A percentile compares a stretch with the other conserved stretches of the same genome.
These are phyloP conservation scores for Thaleichthys pacificus DNA, from an alignment of 2,797 vertebrate genomes.

Conservation along the genomic window DNA sequence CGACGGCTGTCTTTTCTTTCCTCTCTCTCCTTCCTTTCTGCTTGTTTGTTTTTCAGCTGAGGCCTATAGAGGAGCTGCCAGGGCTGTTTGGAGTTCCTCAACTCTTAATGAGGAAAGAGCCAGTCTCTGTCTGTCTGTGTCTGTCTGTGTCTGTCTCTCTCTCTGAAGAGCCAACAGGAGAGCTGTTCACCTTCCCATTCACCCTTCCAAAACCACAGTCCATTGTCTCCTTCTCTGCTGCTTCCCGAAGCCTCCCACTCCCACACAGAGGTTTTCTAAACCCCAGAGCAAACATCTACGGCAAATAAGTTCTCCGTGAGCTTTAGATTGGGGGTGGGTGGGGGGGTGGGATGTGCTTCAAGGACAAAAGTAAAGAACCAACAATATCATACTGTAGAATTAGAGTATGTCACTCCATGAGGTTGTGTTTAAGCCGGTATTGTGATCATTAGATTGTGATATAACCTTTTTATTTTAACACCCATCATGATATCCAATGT, in stretches of 20 bases:
- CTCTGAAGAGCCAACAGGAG: conserved; percentile 11
- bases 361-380: too few species aligned
- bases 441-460: too few species aligned
- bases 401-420: too few species aligned
- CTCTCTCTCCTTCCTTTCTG: conserved; percentile 23
- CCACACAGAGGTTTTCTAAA: conserved; percentile 32
- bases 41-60: conserved; percentile 55
- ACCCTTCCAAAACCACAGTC: conserved; percentile 28
- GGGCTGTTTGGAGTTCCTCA: conserved; percentile 44
- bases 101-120: conserved; percentile 43
- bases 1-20: conserved; percentile 14
- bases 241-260: too few species aligned
- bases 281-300: conserved; percentile 40
- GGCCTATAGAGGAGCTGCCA: conserved; percentile 36
- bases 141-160: background rate
- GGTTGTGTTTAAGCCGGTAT: too few species aligned
- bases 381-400: too few species aligned
- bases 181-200: conserved; percentile 47
- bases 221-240: conserved; percentile 31
- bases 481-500: too few species aligned
- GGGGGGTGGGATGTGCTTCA: too few species aligned
- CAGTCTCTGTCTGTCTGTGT: conserved; percentile 11
- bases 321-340: too few species aligned
- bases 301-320: conserved; percentile 36
- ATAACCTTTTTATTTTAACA: too few species aligned